Evolutionary conservation across 1,140 invertebrate genomes (phyloP).

Genomic region (Eriosoma lanigerum): DNA sequence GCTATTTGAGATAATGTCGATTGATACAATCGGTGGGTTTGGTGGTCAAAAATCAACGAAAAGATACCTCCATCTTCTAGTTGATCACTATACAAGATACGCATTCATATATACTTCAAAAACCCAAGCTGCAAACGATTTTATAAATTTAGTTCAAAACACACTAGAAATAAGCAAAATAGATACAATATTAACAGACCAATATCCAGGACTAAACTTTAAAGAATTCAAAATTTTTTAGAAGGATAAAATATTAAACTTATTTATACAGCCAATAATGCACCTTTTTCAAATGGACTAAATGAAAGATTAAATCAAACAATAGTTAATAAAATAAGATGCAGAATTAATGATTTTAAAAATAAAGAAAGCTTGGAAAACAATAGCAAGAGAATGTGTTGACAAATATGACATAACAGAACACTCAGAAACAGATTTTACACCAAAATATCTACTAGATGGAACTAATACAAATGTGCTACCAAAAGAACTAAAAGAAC

Average conservation of each 20-base stretch:
- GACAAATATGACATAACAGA: slow-evolving; percentile 35
- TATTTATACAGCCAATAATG: slow-evolving; percentile 49
- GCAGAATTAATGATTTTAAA: slow-evolving; percentile 51
- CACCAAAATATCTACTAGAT: slow-evolving; percentile 53
- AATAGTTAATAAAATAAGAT: slow-evolving; percentile 52
- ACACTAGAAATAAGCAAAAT: slow-evolving; percentile 48
- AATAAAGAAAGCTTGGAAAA: slow-evolving; percentile 53
- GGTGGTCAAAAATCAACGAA: too few relatives aligned
- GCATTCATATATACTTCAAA: slow-evolving; percentile 53
- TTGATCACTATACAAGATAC: slow-evolving; percentile 54
- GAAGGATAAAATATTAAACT: slow-evolving; percentile 30
- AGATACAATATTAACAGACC: slow-evolving; percentile 52
- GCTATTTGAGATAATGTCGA: slow-evolving; percentile 57
- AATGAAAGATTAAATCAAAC: slow-evolving; percentile 35
- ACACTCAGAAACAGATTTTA: slow-evolving; percentile 1
- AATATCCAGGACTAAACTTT: too few relatives aligned
- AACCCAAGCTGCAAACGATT: slow-evolving; percentile 42
- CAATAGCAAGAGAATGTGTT: slow-evolving; percentile 47
- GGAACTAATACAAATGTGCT: slow-evolving; percentile 45
- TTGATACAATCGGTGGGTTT: slow-evolving; percentile 54
- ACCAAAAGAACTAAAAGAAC: too few relatives aligned
- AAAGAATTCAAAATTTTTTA: slow-evolving; percentile 51
- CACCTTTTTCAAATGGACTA: slow-evolving; percentile 19
- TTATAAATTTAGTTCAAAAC: slow-evolving; percentile 33
- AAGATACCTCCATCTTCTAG: slow-evolving; percentile 55